Base-by-base conservation (phyloP, 2,797 vertebrate genomes). In the Geotrypetes seraphini region DNA sequence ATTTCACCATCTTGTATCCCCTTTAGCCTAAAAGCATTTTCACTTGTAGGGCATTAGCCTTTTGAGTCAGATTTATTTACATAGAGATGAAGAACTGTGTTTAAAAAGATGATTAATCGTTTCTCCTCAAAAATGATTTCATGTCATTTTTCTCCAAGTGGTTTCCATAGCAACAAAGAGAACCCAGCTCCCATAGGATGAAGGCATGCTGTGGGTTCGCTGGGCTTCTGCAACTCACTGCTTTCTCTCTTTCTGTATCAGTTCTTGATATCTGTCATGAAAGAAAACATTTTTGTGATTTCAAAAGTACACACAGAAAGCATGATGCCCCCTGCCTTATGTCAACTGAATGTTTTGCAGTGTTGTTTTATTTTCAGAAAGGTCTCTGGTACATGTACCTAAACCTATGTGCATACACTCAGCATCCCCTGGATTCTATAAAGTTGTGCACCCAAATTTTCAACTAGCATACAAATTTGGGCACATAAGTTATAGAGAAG, bases 161-260 rank as follows among this genome's bases (percentile, higher is more conserved):
- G 46, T 50, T 39, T 38, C 46, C 33, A 50, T 46, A 45, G 46
- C 28, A 25, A 55, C 38, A 10, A n/a, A n/a, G 5, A 17, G 23
- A 38, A 12, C 18, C 22, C 16, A 12, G 8, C 12, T 28, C 36
- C 27, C 35, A n/a, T 7, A 40, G 16, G 27, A 25, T 13, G 16
- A 8, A 12, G 33, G 22, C 22, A n/a, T n/a, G n/a, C n/a, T 4
- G 9, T 16, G 12, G 22, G 18, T 19, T 22, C 19, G 5, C 19
- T 16, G 22, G 16, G 10, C 14, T 23, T 6, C 8, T 7, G 4
- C n/a, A 12, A 10, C 19, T 31, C 27, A 26, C n/a, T 16, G n/a
- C 3, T 5, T 16, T 7, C 21, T 22, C 14, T 9, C 15, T 24
- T 34, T 15, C 12, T 10, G 17, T 23, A 16, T 14, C 15, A 25